Conservation (phyloP, 2,888 invertebrate genomes). For the Platycheirus rosarum region DNA sequence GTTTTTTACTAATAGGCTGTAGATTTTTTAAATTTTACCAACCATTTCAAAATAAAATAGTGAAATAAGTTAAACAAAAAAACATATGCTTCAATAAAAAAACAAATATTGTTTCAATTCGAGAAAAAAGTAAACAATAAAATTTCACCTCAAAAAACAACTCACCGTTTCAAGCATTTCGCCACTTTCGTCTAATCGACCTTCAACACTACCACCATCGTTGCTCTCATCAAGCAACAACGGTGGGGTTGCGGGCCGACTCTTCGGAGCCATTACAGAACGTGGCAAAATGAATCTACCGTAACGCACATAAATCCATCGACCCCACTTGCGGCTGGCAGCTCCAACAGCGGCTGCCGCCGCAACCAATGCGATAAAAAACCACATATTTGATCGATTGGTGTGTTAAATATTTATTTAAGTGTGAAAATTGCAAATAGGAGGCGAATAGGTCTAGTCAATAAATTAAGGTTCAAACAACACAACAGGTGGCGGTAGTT, state of each 20-base stretch:
- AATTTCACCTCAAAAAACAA: slow-evolving; percentile 65
- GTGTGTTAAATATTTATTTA: not conserved
- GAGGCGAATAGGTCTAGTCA: slow-evolving; percentile 66
- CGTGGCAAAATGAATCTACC: slow-evolving; percentile 80
- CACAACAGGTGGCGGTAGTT: slow-evolving; percentile 25
- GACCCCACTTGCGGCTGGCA: slow-evolving; percentile 81
- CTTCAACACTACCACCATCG: slow-evolving; percentile 81
- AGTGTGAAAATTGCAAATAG: not conserved
- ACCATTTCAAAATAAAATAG: too few species aligned
- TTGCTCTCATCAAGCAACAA: slow-evolving; percentile 76
- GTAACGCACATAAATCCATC: slow-evolving; percentile 80
- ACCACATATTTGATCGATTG: slow-evolving; percentile 78
- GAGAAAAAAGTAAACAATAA: not conserved
- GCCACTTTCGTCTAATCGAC: slow-evolving; percentile 80
- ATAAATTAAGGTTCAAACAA: not conserved
- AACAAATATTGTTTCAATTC: too few species aligned
- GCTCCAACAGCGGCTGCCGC: slow-evolving; percentile 76
- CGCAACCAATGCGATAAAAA: slow-evolving; percentile 77
- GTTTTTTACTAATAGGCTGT: too few species aligned
- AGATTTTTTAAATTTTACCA: too few species aligned
- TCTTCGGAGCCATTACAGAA: slow-evolving; percentile 77
- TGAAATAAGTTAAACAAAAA: too few species aligned
- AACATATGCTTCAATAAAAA: too few species aligned
- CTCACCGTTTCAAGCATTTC: slow-evolving; percentile 82
- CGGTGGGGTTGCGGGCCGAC: slow-evolving; percentile 81